Evolutionary conservation across 2,113 vertebrate species (phyloP), one percentile per base, ranked within the genome.

Genomic region (Boleophthalmus pectinirostris): DNA sequence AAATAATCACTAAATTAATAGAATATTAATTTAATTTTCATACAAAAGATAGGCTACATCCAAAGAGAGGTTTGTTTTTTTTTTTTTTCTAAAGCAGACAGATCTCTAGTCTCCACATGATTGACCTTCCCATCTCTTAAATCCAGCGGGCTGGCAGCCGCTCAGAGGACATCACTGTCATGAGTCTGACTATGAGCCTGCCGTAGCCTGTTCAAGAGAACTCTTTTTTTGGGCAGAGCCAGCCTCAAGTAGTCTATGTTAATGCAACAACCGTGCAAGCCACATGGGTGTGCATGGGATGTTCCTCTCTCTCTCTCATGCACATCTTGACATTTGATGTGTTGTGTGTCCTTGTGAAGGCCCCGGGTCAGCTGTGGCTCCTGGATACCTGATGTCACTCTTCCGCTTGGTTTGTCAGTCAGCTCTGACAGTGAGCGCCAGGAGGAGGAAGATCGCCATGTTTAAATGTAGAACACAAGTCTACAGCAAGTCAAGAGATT

Each of bases 91-190:
- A 69, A 82, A 51, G 70, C 72, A 81, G 84, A 85, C 84, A 79
- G 68, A 70, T 77, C 12, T 18, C 60, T 82, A 83, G 61, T 73
- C 51, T 72, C 71, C 58, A 68, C 78, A 86, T 70, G 79, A 81
- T 74, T 76, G 72, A 87, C 82, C 89, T 90, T 85, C 80, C 78
- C 53, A 1, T 85, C 89, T 74, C 82, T 82, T 69, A 80, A 79
- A 83, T 87, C 87, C 78, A 85, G 78, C 82, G 75, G 84, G 83
- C 82, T 90, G 79, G 78, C 82, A 90, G 76, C 66, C 89, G 93
- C 89, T 93, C 89, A 89, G 60, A 91, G 82, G 84, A 87, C 90
- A 93, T 82, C 85, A 88, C 72, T 79, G n/a, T 89, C 89, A 88
- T 91, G 90, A 90, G 66, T 91, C 82, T 82, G 78, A 89, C 84